Percentiles rank a stretch among this genome's conserved stretches.
Evolutionary conservation across 1,140 invertebrate genomes (phyloP).

Genomic region (Metopolophium dirhodum): DNA sequence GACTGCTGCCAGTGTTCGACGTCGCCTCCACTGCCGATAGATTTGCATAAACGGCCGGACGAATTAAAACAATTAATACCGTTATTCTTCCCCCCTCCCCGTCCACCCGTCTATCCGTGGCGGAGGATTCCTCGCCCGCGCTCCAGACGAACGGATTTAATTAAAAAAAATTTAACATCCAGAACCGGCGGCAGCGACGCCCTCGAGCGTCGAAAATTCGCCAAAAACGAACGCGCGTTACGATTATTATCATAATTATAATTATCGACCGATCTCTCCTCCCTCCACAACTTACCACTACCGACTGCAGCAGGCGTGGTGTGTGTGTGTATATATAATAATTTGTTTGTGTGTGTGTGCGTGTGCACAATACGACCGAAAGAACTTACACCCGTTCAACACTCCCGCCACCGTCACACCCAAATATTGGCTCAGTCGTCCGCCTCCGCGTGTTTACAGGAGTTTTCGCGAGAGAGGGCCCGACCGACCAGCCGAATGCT

Average conservation of each 20-base stretch:
- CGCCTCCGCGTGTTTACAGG: constrained; percentile 12
- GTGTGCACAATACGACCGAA: constrained; percentile 5
- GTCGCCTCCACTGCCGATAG: constrained; percentile 6
- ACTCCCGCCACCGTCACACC: neutral
- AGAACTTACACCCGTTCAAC: neutral
- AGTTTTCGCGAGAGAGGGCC: constrained; percentile 42
- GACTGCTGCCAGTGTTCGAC: constrained; percentile 17
- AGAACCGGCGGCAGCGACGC: constrained; percentile 39
- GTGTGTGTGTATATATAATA: neutral
- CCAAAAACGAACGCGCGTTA: constrained; percentile 51
- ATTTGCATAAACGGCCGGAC: constrained; percentile 53
- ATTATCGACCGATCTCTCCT: constrained; percentile 50
- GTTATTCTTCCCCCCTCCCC: constrained; percentile 39
- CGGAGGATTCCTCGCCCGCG: neutral
- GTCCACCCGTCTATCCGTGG: neutral
- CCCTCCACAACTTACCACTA: no score
- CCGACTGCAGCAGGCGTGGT: neutral
- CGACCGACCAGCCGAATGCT: neutral
- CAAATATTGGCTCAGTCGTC: constrained; percentile 44
- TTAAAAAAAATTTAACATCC: constrained; percentile 56
- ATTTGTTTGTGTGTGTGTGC: neutral
- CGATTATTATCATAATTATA: constrained; percentile 56
- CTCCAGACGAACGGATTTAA: constrained; percentile 52
- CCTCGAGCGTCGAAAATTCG: constrained; percentile 55
- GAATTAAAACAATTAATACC: constrained; percentile 57